Evolutionary conservation across 2,888 invertebrate genomes (phyloP), one percentile per base, ranked within the genome.

Genomic region (Euzetes globulus): DNA sequence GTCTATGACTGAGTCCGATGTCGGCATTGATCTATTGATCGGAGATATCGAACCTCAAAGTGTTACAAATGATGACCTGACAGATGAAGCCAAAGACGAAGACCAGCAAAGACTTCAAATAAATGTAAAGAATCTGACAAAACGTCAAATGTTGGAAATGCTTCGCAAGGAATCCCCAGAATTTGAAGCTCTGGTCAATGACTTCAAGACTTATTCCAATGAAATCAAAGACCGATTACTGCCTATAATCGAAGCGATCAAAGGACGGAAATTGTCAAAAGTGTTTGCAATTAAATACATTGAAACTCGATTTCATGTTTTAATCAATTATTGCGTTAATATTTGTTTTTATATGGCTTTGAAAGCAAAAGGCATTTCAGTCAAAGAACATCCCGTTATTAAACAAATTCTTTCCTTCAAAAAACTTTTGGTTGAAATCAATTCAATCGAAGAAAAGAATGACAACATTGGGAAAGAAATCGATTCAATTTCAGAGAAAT

Each of bases 131-230:
- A 68, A 71, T 45, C 27, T 78, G 65, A 72, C 55, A 9, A 11
- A 52, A 29, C 17, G 29, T 41, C 50, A 74, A 58, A 75, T 68
- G 33, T 77, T 80, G 37, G 77, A 83, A 81, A 82, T 94, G 72
- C 84, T 95, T 78, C 87, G 89, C 81, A 90, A 91, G 81, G 92
- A 94, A 82, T 91, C 91, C 71, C 94, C 95, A 1, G 94, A 96
- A 83, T 89, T 94, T 81, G 82, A 88, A 73, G 88, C 88, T 5
- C 85, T 95, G 15, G 85, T 91, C 72, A 86, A 88, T 77, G 93
- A 94, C 82, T 92, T 90, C 81, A 88, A 90, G 85, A 86, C 87
- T 82, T 88, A 87, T 80, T 79, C 92, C 80, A 84, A 82, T 13
- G 88, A 90, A 80, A 87, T 88, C 19, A 87, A 87, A 80, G 86